Evolutionary conservation across 1,140 invertebrate genomes (phyloP).

Genomic region (Centruroides sculpturatus): DNA sequence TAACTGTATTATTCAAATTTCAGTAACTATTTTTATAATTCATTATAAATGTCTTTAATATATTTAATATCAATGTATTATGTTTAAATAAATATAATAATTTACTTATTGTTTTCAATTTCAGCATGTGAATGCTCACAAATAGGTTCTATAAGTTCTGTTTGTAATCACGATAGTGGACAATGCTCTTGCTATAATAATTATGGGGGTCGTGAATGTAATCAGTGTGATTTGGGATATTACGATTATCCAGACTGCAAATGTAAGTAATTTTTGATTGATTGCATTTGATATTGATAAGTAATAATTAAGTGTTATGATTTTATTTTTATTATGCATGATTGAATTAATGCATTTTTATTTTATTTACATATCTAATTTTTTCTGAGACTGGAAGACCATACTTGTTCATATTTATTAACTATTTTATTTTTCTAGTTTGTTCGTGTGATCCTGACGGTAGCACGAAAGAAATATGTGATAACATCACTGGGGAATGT

Average conservation of each 20-base stretch:
- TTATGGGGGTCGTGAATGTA: constrained; percentile 70
- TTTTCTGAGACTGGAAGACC: too few species aligned
- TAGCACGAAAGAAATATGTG: constrained; percentile 67
- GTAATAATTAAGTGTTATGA: too few species aligned
- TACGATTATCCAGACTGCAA: constrained; percentile 73
- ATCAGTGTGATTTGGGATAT: constrained; percentile 79
- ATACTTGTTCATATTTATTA: neutral
- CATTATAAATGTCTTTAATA: too few species aligned
- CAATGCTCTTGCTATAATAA: constrained; percentile 80
- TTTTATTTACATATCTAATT: constrained; percentile 4
- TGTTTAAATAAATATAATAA: too few species aligned
- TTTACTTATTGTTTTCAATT: constrained; percentile 20
- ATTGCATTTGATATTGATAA: too few species aligned
- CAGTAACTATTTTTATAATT: too few species aligned
- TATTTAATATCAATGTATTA: too few species aligned
- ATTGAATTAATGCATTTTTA: too few species aligned
- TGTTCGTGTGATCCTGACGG: constrained; percentile 88
- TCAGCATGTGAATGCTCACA: constrained; percentile 76
- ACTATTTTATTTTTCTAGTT: constrained; percentile 38
- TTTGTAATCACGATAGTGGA: constrained; percentile 66
- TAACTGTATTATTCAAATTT: too few species aligned
- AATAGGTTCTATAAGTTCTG: constrained; percentile 47
- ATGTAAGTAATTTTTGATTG: constrained; percentile 46
- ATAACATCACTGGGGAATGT: constrained; percentile 68
- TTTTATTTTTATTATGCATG: too few species aligned